A percentile compares a stretch with the other conserved stretches of the same genome.
These are phyloP conservation scores for Diplodus puntazzo DNA, from an alignment of 2,797 vertebrate genomes.

Conservation along the genomic window DNA sequence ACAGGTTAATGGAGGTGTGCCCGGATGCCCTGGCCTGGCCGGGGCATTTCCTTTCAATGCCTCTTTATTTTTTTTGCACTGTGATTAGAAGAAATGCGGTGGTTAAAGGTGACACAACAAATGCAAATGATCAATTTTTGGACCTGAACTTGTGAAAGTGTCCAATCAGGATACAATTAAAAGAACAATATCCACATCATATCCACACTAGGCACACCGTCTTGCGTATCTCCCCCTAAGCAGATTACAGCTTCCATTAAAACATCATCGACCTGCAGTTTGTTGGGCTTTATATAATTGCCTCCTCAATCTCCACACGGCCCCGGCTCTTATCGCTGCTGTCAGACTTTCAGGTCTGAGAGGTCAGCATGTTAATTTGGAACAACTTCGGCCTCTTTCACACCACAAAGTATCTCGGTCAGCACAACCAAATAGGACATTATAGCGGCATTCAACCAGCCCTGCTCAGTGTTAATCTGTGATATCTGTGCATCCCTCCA, in stretches of 20 bases:
- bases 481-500: conserved; percentile 14
- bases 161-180: conserved; percentile 16
- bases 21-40: not conserved
- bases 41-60: not conserved
- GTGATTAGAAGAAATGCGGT: not conserved
- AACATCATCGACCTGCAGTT: conserved; percentile 50
- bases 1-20: conserved; percentile 36
- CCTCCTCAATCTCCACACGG: conserved; percentile 44
- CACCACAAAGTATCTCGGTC: not conserved
- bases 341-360: conserved; percentile 41
- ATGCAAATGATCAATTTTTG: not conserved
- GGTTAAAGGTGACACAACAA: not conserved
- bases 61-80: conserved; percentile 3
- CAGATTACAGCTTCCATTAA: conserved; percentile 62
- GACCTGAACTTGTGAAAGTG: conserved; percentile 6
- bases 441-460: too few species aligned
- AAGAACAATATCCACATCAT: conserved; percentile 31
- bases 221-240: conserved; percentile 16
- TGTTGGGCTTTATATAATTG: conserved; percentile 48
- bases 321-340: conserved; percentile 44
- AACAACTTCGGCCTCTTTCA: not conserved
- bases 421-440: conserved; percentile 3
- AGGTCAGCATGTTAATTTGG: conserved; percentile 47
- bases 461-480: too few species aligned
- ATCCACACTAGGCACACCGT: not conserved